Evolutionary conservation across 1,140 invertebrate genomes (phyloP).

Genomic region (Leptopilina clavipes): DNA sequence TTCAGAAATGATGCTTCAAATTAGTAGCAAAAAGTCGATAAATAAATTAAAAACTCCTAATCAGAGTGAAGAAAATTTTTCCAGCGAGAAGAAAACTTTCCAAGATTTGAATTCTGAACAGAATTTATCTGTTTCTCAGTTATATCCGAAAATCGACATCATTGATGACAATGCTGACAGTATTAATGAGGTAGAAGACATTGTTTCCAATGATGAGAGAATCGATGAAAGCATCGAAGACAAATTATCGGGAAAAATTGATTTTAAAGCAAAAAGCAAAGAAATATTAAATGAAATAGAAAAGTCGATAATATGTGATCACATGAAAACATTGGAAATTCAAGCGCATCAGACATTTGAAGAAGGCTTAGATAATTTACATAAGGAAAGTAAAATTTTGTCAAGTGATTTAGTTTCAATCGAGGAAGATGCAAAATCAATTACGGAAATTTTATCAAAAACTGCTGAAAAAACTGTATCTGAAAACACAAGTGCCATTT

Average conservation of each 20-base stretch:
- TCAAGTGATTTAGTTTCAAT: constrained; percentile 58
- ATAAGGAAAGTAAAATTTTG: constrained; percentile 59
- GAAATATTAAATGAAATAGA: constrained; percentile 69
- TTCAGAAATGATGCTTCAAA: constrained; percentile 70
- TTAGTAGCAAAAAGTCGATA: constrained; percentile 66
- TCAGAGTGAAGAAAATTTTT: constrained; percentile 36
- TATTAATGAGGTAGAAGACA: constrained; percentile 29
- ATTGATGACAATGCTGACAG: background rate
- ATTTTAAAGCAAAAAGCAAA: constrained; percentile 67
- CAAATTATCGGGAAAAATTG: constrained; percentile 53
- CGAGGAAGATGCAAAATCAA: constrained; percentile 59
- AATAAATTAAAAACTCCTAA: constrained; percentile 54
- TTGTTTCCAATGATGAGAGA: constrained; percentile 5
- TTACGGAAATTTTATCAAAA: constrained; percentile 63
- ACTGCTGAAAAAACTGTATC: background rate
- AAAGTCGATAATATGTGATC: constrained; percentile 66
- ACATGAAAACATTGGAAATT: constrained; percentile 53
- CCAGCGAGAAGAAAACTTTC: constrained; percentile 55
- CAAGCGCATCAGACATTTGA: constrained; percentile 57
- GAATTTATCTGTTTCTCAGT: background rate
- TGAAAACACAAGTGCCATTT: background rate
- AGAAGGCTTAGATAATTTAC: constrained; percentile 57
- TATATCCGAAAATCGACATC: background rate
- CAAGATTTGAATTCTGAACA: constrained; percentile 51
- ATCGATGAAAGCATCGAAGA: constrained; percentile 10